Conservation (phyloP, 2,888 invertebrate genomes). For the Rambutsinella grinnellia region DNA sequence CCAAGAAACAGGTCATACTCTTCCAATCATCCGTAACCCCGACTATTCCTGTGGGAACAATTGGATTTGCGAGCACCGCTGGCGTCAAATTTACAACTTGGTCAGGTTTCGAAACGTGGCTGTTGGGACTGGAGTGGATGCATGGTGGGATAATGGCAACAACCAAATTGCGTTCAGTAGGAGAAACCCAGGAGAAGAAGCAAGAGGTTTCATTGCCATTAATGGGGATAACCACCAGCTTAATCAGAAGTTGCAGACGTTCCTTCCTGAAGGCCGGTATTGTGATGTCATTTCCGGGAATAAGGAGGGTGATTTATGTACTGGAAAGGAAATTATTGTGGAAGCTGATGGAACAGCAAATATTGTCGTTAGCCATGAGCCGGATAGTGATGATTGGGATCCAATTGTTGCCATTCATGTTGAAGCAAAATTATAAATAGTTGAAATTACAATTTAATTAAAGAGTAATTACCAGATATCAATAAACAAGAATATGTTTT, state of each 20-base stretch:
- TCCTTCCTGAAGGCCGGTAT: constrained; percentile 71
- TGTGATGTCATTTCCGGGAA: constrained; percentile 72
- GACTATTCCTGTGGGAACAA: constrained; percentile 68
- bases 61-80: constrained; percentile 74
- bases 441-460: too few relatives aligned
- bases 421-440: too few relatives aligned
- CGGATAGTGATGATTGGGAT: constrained; percentile 67
- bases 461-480: too few relatives aligned
- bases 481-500: too few relatives aligned
- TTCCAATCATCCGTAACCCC: constrained; percentile 69
- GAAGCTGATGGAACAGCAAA: constrained; percentile 68
- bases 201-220: too few relatives aligned
- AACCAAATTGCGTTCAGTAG: constrained; percentile 70
- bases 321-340: constrained; percentile 70
- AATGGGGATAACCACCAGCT: too few relatives aligned
- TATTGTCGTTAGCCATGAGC: too few relatives aligned
- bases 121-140: constrained; percentile 67
- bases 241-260: too few relatives aligned
- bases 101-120: constrained; percentile 81
- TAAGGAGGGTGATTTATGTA: constrained; percentile 68
- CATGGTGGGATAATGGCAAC: constrained; percentile 69
- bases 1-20: constrained; percentile 68
- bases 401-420: constrained; percentile 69
- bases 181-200: too few relatives aligned
- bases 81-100: constrained; percentile 86